These are phyloP conservation scores for Dascillus cervinus DNA, from an alignment of 2,888 invertebrate species.

Conservation along the genomic window DNA sequence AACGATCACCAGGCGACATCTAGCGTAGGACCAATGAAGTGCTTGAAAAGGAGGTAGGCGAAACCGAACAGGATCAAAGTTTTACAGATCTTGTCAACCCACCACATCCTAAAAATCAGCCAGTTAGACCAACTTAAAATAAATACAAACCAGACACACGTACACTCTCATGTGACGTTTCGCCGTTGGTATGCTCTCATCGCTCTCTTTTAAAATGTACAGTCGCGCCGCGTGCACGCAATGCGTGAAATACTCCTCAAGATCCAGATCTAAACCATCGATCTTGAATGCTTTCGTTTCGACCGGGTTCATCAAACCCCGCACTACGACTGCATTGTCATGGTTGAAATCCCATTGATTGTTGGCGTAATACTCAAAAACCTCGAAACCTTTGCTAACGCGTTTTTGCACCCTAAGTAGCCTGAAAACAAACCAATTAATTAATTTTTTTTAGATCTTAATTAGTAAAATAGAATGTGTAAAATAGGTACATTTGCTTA, in stretches of 20 bases:
- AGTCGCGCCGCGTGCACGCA: conserved; percentile 74
- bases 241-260: conserved; percentile 72
- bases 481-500: too few relatives aligned
- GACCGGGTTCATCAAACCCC: conserved; percentile 54
- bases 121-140: conserved; percentile 10
- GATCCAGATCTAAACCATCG: conserved; percentile 65
- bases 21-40: too few relatives aligned
- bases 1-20: too few relatives aligned
- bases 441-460: too few relatives aligned
- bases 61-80: conserved; percentile 16
- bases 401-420: conserved; percentile 75
- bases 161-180: conserved; percentile 72
- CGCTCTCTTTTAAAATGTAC: conserved; percentile 75
- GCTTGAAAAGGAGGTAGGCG: conserved; percentile 1
- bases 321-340: conserved; percentile 51
- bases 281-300: conserved; percentile 62
- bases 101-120: conserved; percentile 70
- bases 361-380: conserved; percentile 87
- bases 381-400: conserved; percentile 78
- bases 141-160: conserved; percentile 39
- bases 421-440: too few relatives aligned
- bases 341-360: conserved; percentile 87
- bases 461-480: too few relatives aligned
- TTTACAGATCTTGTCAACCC: conserved; percentile 68
- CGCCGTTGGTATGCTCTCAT: conserved; percentile 73